These are phyloP conservation scores for Isichthys henryi DNA, from an alignment of 2,113 vertebrate species.

Conservation along the genomic window DNA sequence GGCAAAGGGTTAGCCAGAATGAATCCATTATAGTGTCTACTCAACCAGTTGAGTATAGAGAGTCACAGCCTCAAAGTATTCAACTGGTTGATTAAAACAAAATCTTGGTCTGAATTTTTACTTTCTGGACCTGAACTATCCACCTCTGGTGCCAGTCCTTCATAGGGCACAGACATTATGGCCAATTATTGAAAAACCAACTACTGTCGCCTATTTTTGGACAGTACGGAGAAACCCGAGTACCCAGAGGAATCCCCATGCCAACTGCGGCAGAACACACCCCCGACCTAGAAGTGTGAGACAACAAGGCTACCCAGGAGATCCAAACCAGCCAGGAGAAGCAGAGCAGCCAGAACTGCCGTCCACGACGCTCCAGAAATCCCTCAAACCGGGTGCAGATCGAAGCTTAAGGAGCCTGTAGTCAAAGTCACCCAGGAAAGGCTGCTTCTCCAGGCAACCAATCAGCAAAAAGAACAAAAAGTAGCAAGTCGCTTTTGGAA, in stretches of 20 bases:
- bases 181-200: not conserved
- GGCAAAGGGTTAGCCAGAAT: not conserved
- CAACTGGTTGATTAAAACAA: not conserved
- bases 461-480: not conserved
- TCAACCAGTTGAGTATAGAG: not conserved
- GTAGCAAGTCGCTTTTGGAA: not conserved
- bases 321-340: not conserved
- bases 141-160: not conserved
- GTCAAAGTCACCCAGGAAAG: not conserved
- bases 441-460: constrained; percentile 13
- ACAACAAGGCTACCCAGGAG: not conserved
- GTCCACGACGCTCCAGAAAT: not conserved
- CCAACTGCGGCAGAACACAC: not conserved
- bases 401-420: not conserved
- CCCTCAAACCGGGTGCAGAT: not conserved
- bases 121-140: not conserved
- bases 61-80: not conserved
- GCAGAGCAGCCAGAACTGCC: not conserved
- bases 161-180: not conserved
- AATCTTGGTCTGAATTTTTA: not conserved
- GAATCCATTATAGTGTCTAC: not conserved
- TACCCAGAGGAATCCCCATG: not conserved
- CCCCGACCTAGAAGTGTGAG: not conserved
- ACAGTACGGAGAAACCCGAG: not conserved
- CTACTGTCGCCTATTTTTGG: not conserved